phyloP scores from a whole-genome alignment of 2,797 vertebrate genomes.

The Girardinus metallicus region DNA sequence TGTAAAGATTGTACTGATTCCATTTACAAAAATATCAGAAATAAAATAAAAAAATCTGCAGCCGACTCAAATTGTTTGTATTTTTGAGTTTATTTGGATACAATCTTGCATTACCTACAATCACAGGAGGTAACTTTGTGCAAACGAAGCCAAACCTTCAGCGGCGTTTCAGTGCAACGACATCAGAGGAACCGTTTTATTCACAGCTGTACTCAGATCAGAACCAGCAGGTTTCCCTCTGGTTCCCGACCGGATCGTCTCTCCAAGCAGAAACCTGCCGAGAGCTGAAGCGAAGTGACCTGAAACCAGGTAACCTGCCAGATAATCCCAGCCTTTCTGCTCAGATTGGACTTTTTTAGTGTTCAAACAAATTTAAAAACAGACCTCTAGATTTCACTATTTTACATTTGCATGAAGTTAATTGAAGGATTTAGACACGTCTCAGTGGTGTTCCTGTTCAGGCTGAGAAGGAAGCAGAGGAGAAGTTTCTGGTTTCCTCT shows the following conservation, averaged over 20 bases:
- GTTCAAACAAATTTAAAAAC: constrained; percentile 30
- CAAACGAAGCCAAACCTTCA: constrained; percentile 62
- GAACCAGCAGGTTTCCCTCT: constrained; percentile 33
- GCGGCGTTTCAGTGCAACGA: constrained; percentile 65
- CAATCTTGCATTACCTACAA: constrained; percentile 49
- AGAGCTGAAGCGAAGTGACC: not conserved
- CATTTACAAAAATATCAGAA: constrained; percentile 35
- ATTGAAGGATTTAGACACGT: not conserved
- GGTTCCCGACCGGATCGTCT: constrained; percentile 37
- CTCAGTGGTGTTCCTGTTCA: not conserved
- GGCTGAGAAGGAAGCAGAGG: not conserved
- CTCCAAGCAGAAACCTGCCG: constrained; percentile 32
- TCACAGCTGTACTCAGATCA: constrained; percentile 70
- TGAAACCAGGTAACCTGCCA: not conserved
- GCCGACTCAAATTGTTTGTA: not conserved
- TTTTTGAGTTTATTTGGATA: constrained; percentile 62
- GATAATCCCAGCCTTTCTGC: not conserved
- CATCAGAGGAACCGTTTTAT: constrained; percentile 41
- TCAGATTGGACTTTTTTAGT: not conserved
- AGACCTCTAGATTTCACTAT: not conserved
- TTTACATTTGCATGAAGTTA: not conserved
- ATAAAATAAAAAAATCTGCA: constrained; percentile 11
- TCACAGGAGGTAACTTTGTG: constrained; percentile 57
- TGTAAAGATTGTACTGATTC: constrained; percentile 18
- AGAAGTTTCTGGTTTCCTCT: not conserved